A percentile compares a stretch with the other conserved stretches of the same genome.
Conservation (phyloP, 2,113 vertebrate genomes). For the Noturus placidus region DNA sequence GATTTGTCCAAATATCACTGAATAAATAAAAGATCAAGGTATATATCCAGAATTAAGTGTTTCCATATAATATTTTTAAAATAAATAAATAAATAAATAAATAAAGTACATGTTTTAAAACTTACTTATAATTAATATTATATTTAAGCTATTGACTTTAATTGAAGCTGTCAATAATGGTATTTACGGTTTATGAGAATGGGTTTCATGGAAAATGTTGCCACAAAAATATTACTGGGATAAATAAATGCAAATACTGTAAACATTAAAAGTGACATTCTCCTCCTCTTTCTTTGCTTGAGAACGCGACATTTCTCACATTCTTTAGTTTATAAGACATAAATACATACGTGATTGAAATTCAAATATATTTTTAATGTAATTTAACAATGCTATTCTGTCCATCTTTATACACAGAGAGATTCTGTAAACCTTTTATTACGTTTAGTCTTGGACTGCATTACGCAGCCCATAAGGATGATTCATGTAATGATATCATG, state of each 20-base stretch:
- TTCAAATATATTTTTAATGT: not conserved
- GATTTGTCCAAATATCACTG: too few relatives aligned
- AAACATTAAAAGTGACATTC: not conserved
- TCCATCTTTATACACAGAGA: not conserved
- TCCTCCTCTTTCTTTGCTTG: not conserved
- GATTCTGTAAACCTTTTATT: not conserved
- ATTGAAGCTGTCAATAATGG: too few relatives aligned
- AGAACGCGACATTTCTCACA: not conserved
- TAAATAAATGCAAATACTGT: too few relatives aligned
- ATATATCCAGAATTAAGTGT: too few relatives aligned
- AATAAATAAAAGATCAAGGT: too few relatives aligned
- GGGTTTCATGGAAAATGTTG: not conserved
- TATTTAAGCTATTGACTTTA: too few relatives aligned
- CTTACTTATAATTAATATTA: too few relatives aligned
- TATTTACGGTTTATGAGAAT: not conserved
- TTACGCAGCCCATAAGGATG: not conserved
- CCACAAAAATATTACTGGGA: too few relatives aligned
- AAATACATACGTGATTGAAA: not conserved
- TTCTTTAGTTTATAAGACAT: too few relatives aligned
- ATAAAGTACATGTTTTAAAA: too few relatives aligned
- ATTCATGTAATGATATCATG: slow-evolving; percentile 20
- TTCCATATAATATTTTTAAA: too few relatives aligned
- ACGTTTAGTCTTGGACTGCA: not conserved
- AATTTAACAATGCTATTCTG: not conserved
- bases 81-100: too few relatives aligned